Conservation (phyloP, 2,888 invertebrate species). For the Isoperla grammatica region DNA sequence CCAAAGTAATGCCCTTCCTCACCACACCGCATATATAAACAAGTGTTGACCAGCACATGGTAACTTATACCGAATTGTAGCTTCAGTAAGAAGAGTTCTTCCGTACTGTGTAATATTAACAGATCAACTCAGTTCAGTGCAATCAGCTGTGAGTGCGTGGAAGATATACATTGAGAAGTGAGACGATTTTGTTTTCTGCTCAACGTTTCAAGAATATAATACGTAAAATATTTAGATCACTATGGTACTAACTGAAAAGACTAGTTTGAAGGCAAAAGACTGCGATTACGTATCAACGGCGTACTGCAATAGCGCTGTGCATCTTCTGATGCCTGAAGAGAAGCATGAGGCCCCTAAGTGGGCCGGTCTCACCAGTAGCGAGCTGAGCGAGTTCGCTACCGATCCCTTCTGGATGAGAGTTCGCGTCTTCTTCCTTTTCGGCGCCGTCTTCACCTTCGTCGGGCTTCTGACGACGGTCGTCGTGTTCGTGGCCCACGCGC, state of each 20-base stretch:
- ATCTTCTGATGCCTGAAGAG: slow-evolving; percentile 7
- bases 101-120: neutral
- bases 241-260: neutral
- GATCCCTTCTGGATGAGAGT: slow-evolving; percentile 21
- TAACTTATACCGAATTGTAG: too few species aligned
- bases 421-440: neutral
- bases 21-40: too few species aligned
- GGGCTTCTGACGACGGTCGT: neutral
- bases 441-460: slow-evolving; percentile 6
- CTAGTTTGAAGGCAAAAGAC: too few species aligned
- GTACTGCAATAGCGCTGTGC: slow-evolving; percentile 4
- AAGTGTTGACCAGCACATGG: too few species aligned
- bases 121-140: too few species aligned
- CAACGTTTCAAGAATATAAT: too few species aligned
- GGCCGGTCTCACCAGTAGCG: slow-evolving; percentile 1
- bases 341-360: neutral
- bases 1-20: too few species aligned
- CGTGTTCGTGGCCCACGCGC: slow-evolving; percentile 7
- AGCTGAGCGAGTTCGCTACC: neutral
- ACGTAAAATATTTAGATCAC: neutral
- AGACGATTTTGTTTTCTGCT: too few species aligned
- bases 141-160: neutral
- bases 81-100: too few species aligned
- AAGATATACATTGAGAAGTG: neutral
- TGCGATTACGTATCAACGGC: neutral